phyloP scores from a whole-genome alignment of 2,113 vertebrate species.

The Calcarius ornatus region DNA sequence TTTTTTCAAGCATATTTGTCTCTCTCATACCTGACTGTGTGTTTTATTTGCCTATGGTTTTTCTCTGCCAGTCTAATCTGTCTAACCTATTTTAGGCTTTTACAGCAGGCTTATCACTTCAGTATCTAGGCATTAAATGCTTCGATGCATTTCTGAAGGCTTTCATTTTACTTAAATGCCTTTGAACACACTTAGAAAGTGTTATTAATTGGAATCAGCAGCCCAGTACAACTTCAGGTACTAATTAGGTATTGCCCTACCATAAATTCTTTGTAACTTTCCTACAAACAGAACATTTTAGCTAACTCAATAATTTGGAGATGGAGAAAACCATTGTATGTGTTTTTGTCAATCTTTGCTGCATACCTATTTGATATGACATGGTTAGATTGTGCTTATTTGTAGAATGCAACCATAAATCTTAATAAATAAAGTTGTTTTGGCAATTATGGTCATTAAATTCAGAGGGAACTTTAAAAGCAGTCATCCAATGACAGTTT shows the following conservation, averaged over 20 bases:
- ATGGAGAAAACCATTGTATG: neutral
- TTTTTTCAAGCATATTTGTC: neutral
- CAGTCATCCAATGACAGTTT: neutral
- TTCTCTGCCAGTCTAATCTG: slow-evolving; percentile 32
- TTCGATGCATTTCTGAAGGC: slow-evolving; percentile 34
- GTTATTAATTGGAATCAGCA: slow-evolving; percentile 53
- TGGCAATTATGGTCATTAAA: neutral
- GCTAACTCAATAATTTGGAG: slow-evolving; percentile 20
- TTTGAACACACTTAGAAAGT: slow-evolving; percentile 51
- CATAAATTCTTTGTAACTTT: slow-evolving; percentile 3
- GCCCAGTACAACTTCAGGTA: slow-evolving; percentile 32
- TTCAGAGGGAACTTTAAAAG: neutral
- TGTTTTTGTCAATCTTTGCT: neutral
- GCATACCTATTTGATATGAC: neutral
- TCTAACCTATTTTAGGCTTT: slow-evolving; percentile 33
- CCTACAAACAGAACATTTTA: neutral
- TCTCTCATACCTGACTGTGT: neutral
- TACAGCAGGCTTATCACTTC: slow-evolving; percentile 9
- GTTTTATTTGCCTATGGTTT: neutral
- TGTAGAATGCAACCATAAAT: neutral
- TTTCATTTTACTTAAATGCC: slow-evolving; percentile 47
- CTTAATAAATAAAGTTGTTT: neutral
- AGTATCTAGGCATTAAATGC: slow-evolving; percentile 38
- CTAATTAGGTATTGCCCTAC: slow-evolving; percentile 38
- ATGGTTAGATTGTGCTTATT: neutral